Conservation (phyloP, 1,140 invertebrate species). For the Heterodera schachtii region DNA sequence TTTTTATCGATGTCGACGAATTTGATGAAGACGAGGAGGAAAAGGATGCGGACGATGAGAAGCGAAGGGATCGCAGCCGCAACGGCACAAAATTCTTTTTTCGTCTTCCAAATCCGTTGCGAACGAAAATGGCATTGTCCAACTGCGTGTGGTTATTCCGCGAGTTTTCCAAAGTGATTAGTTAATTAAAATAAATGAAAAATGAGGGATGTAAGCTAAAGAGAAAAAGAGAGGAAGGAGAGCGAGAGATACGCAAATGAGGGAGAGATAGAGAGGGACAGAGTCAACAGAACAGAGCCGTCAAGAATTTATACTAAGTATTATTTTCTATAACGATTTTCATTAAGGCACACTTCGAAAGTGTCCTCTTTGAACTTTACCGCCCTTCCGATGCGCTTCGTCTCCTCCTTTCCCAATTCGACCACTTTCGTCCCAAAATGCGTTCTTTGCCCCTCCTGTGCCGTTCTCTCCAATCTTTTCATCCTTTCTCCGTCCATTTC, state of each 20-base stretch:
- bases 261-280: too few relatives aligned
- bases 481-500: slow-evolving; percentile 10
- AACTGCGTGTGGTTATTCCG: slow-evolving; percentile 5
- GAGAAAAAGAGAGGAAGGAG: too few relatives aligned
- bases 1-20: slow-evolving; percentile 24
- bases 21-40: background rate
- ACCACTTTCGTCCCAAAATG: background rate
- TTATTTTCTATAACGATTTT: too few relatives aligned
- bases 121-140: background rate
- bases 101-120: slow-evolving; percentile 7
- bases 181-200: background rate
- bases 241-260: too few relatives aligned
- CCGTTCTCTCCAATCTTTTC: background rate
- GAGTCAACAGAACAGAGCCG: too few relatives aligned
- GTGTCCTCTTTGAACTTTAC: background rate
- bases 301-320: too few relatives aligned
- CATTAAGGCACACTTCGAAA: background rate
- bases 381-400: background rate
- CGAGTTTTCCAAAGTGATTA: slow-evolving; percentile 23
- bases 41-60: background rate
- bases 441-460: slow-evolving; percentile 9
- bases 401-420: background rate
- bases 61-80: background rate
- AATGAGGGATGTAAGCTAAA: too few relatives aligned
- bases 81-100: slow-evolving; percentile 4